Evolutionary conservation across 2,113 vertebrate species (phyloP).

Genomic region (Trematocara nigrifrons): DNA sequence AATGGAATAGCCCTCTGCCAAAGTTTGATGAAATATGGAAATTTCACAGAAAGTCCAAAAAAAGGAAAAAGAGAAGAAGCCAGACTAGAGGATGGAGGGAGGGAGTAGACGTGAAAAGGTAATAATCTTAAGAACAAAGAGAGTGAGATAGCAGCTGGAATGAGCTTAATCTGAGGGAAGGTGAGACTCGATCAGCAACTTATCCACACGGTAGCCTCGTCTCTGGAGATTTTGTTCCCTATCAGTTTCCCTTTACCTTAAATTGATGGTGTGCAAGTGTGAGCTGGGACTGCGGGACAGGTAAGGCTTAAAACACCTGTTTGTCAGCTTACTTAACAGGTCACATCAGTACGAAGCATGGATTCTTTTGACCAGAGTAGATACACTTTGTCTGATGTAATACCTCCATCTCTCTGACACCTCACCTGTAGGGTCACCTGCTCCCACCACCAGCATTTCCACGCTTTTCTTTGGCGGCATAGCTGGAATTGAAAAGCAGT

Average conservation of each 20-base stretch:
- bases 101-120: neutral
- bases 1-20: slow-evolving; percentile 33
- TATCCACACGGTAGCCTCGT: neutral
- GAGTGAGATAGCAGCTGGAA: neutral
- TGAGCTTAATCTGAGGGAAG: neutral
- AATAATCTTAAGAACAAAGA: slow-evolving; percentile 1
- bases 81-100: neutral
- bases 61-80: neutral
- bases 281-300: neutral
- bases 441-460: neutral
- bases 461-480: neutral
- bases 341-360: neutral
- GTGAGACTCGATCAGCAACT: slow-evolving; percentile 13
- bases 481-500: neutral
- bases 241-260: neutral
- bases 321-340: neutral
- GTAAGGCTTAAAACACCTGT: neutral
- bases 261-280: neutral
- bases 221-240: slow-evolving; percentile 9
- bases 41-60: neutral
- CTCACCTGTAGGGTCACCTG: slow-evolving; percentile 5
- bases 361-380: neutral
- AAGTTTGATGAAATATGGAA: slow-evolving; percentile 24
- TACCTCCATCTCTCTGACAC: neutral
- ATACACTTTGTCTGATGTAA: neutral